Evolutionary conservation across 2,797 vertebrate species (phyloP), one percentile per base, ranked within the genome.

Genomic region (Sebastes ruberrimus): DNA sequence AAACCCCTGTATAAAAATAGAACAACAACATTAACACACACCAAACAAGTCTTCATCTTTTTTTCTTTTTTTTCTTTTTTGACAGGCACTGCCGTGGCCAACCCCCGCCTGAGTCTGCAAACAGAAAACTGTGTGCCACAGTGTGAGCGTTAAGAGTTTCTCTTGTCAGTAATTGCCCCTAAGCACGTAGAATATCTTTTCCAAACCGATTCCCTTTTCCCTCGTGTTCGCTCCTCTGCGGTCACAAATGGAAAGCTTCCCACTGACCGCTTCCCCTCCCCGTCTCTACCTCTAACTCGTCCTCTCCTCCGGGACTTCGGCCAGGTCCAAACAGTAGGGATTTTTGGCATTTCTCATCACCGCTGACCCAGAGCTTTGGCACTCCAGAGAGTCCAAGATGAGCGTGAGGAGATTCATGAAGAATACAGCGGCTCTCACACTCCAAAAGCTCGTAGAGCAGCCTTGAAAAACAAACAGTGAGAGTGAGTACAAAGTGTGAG

Each of bases 1-100:
- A 93, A 94, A 95, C 91, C 91, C 92, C 93, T 91, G 94, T 96
- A 96, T 95, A 97, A 97, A 96, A 97, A 97, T 97, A 97, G 95
- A 97, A 96, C 94, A 90, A 94, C 93, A 96, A 96, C 95, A 96
- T 91, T 90, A 96, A 96, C 96, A 97, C 94, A 52, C 94, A 52
- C 94, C 94, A 96, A 97, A 96, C 95, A 94, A 95, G 95, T 95
- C 90, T 89, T 93, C 87, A 89, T 92, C 76, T 78, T 71, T 85
- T 81, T 84, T 78, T 87, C 88, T 16, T 30, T 55, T 56, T 71
- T 38, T 33, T 56, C 46, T 69, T 85, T 78, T 87, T 84, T 71
- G 91, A 94, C 94, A 94, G 92, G 95, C 93, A 94, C 91, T 90
- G 82, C 93, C 76, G 72, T 83, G 87, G 90, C 93, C 92, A 89